phyloP scores from a whole-genome alignment of 2,113 vertebrate species.

The Sardina pilchardus region DNA sequence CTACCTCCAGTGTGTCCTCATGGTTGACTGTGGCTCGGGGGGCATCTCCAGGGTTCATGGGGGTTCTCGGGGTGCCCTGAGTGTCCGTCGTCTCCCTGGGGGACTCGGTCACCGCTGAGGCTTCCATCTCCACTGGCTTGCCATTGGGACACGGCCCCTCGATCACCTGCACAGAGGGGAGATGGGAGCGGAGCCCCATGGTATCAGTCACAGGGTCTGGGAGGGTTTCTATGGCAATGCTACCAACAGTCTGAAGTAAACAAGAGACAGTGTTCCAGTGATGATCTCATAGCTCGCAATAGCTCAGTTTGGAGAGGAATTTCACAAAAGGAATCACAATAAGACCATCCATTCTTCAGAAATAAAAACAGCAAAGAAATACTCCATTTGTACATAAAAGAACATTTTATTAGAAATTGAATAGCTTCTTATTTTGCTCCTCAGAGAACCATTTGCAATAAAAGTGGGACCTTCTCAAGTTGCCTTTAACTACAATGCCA shows the following conservation, averaged over 20 bases:
- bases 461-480: too few relatives aligned
- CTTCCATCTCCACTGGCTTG: constrained; percentile 75
- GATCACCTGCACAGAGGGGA: constrained; percentile 75
- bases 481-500: too few relatives aligned
- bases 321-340: too few relatives aligned
- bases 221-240: not conserved
- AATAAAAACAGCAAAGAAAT: not conserved
- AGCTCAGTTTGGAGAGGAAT: not conserved
- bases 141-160: constrained; percentile 77
- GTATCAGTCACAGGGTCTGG: not conserved
- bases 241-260: not conserved
- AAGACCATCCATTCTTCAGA: too few relatives aligned
- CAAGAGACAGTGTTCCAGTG: not conserved
- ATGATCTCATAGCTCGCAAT: not conserved
- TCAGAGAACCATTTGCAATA: too few relatives aligned
- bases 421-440: too few relatives aligned
- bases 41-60: constrained; percentile 77
- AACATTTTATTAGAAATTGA: not conserved
- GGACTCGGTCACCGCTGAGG: constrained; percentile 64
- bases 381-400: not conserved
- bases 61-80: constrained; percentile 66
- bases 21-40: constrained; percentile 74
- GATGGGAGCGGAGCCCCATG: not conserved
- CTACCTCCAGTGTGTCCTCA: constrained; percentile 88
- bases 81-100: constrained; percentile 70